phyloP scores from a whole-genome alignment of 2,888 invertebrate species.

The Ischnura elegans region DNA sequence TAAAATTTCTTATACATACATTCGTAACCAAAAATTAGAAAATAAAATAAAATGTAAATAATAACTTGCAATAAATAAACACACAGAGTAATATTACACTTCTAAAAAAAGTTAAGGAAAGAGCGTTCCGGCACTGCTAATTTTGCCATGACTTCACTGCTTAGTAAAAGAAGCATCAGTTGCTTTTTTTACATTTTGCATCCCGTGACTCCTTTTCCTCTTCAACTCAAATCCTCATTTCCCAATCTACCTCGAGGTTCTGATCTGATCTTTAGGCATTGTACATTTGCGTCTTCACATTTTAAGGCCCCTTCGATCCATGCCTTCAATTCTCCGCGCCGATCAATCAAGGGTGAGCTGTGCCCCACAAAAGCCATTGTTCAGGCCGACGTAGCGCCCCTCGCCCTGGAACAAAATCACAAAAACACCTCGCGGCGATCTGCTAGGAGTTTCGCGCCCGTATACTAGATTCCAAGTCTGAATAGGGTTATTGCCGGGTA shows the following conservation, averaged over 20 bases:
- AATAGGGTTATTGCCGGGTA: background rate
- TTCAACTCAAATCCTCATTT: background rate
- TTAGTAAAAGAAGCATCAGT: no score
- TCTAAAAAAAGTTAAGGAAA: no score
- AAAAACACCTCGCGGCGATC: background rate
- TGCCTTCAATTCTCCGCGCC: background rate
- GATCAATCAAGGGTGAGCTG: background rate
- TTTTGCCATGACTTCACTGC: no score
- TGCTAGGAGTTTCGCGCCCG: background rate
- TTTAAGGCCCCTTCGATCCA: no score
- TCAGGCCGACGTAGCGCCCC: background rate
- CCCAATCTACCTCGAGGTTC: no score
- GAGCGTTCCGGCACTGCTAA: no score
- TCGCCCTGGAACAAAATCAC: background rate
- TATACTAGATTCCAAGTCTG: background rate
- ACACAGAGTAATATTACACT: no score
- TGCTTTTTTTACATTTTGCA: background rate
- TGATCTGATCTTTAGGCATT: background rate
- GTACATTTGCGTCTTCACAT: background rate
- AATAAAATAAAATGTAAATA: no score
- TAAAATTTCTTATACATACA: no score
- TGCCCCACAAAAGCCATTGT: slow-evolving; percentile 1
- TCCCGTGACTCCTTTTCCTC: background rate
- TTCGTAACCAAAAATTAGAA: no score
- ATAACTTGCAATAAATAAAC: no score